phyloP scores from a whole-genome alignment of 1,140 invertebrate genomes.

The Steinernema khuongi region DNA sequence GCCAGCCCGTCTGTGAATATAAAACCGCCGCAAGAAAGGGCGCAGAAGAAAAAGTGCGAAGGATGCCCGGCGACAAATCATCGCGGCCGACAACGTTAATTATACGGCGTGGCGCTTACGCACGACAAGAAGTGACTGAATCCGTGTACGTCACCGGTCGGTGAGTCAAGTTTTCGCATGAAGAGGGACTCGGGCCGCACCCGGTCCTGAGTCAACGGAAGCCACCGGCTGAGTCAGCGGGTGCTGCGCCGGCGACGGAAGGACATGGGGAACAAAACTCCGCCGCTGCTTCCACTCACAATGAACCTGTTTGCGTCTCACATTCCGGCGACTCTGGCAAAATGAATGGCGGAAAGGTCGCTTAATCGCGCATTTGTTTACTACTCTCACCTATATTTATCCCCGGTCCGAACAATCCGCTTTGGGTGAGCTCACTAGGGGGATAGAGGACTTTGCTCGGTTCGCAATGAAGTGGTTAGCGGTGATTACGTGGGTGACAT shows the following conservation, averaged over 20 bases:
- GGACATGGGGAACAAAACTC: not conserved
- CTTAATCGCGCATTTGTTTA: not conserved
- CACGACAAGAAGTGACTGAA: not conserved
- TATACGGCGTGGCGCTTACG: no score
- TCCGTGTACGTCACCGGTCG: not conserved
- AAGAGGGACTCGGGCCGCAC: not conserved
- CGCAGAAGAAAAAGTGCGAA: not conserved
- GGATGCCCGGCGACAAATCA: no score
- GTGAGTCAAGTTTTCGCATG: slow-evolving; percentile 7
- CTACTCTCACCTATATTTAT: not conserved
- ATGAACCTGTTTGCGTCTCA: not conserved
- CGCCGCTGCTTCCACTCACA: not conserved
- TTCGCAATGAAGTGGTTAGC: no score
- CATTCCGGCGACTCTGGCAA: no score
- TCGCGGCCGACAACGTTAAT: no score
- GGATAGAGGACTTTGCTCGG: no score
- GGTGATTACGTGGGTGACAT: no score
- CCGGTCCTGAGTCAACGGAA: not conserved
- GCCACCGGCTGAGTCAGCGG: not conserved
- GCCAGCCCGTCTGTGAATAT: not conserved
- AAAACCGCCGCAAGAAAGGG: not conserved
- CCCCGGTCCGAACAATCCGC: not conserved
- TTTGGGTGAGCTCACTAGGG: no score
- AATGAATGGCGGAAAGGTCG: not conserved
- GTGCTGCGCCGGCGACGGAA: not conserved